Percentiles rank a stretch among this genome's conserved stretches.
Conservation (phyloP, 2,888 invertebrate genomes). For the Cephus spinipes region DNA sequence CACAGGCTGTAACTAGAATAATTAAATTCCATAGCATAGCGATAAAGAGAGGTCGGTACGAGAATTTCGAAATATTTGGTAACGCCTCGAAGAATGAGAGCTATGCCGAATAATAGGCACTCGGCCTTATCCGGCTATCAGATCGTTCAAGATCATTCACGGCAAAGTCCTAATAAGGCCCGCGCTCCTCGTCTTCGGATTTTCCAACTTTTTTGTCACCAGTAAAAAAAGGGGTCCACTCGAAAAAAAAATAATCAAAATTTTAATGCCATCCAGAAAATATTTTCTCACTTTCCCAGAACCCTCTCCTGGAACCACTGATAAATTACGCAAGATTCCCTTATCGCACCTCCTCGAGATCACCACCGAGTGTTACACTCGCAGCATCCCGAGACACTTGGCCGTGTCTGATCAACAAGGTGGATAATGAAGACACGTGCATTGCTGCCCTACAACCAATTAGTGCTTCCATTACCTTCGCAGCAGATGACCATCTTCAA, state of each 20-base stretch:
- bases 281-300: too few species aligned
- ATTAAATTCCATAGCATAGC: conserved; percentile 52
- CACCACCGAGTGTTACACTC: too few species aligned
- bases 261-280: too few species aligned
- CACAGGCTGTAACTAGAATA: conserved; percentile 56
- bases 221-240: too few species aligned
- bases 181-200: too few species aligned
- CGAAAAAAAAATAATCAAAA: too few species aligned
- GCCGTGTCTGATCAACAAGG: not conserved
- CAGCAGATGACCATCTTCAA: conserved; percentile 19
- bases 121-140: not conserved
- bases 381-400: too few species aligned
- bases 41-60: not conserved
- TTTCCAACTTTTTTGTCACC: too few species aligned
- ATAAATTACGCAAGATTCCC: too few species aligned
- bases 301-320: too few species aligned
- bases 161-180: too few species aligned
- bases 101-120: not conserved
- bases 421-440: conserved; percentile 28
- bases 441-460: conserved; percentile 29
- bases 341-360: too few species aligned
- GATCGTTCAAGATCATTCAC: not conserved
- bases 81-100: conserved; percentile 15
- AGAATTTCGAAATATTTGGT: conserved; percentile 26
- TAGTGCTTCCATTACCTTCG: conserved; percentile 26